These are phyloP conservation scores for Hyposoter didymator DNA, from an alignment of 2,888 invertebrate genomes.

Conservation along the genomic window DNA sequence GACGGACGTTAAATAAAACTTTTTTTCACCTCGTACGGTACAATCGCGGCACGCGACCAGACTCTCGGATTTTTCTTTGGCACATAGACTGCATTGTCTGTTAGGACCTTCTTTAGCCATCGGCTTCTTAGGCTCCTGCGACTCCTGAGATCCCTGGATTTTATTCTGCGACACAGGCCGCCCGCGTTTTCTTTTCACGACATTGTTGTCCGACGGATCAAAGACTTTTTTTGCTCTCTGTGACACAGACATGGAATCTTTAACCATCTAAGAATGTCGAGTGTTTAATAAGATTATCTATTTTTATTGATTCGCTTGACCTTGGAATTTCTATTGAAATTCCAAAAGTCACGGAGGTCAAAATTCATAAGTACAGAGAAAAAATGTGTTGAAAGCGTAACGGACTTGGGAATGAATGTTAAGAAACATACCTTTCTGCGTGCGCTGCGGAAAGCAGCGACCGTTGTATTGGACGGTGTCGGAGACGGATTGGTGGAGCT, in stretches of 20 bases:
- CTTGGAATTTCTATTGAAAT: neutral
- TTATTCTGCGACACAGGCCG: conserved; percentile 88
- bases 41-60: conserved; percentile 90
- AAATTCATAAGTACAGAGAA: neutral
- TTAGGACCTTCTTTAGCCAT: conserved; percentile 79
- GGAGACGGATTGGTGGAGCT: conserved; percentile 83
- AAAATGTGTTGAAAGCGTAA: neutral
- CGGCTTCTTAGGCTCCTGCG: conserved; percentile 76
- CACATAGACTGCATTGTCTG: conserved; percentile 81
- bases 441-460: conserved; percentile 81
- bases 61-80: conserved; percentile 85
- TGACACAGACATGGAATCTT: conserved; percentile 63
- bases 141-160: conserved; percentile 74
- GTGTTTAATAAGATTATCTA: neutral
- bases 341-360: too few species aligned
- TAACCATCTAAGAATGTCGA: neutral
- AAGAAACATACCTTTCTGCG: conserved; percentile 79
- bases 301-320: neutral
- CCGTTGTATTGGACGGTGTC: conserved; percentile 79
- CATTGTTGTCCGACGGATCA: conserved; percentile 93
- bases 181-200: conserved; percentile 90
- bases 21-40: conserved; percentile 87
- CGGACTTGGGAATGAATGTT: neutral
- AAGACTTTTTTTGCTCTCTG: conserved; percentile 93
- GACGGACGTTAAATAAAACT: neutral